Evolutionary conservation across 2,888 invertebrate species (phyloP).

Genomic region (Biston stratarius): DNA sequence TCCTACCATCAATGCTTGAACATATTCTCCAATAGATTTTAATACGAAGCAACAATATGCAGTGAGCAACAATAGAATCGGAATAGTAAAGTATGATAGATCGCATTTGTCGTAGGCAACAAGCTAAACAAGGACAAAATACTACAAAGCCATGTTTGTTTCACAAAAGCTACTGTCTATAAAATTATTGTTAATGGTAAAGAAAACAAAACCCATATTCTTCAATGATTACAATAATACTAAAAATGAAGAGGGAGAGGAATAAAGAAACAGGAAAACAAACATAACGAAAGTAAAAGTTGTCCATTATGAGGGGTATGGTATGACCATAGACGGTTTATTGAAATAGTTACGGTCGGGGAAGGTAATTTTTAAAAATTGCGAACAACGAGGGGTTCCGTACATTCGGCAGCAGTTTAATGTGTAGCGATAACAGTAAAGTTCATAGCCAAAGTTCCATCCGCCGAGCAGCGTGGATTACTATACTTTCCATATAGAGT

Average conservation of each 20-base stretch:
- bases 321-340: constrained; percentile 79
- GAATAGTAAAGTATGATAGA: no score
- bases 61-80: no score
- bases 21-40: no score
- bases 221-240: constrained; percentile 60
- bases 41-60: no score
- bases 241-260: constrained; percentile 62
- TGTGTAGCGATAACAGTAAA: constrained; percentile 81
- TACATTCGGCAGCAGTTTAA: constrained; percentile 79
- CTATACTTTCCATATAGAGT: constrained; percentile 75
- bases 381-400: constrained; percentile 69
- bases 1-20: neutral
- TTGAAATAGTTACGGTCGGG: constrained; percentile 79
- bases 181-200: constrained; percentile 50
- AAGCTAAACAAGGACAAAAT: constrained; percentile 20
- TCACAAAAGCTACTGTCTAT: constrained; percentile 23
- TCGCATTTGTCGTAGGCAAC: neutral
- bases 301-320: constrained; percentile 70
- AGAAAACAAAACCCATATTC: constrained; percentile 55
- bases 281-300: constrained; percentile 79
- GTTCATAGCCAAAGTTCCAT: constrained; percentile 81
- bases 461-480: constrained; percentile 74
- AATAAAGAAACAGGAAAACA: constrained; percentile 67
- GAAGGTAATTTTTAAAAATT: constrained; percentile 81
- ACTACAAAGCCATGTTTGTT: constrained; percentile 29